These are phyloP conservation scores for Leucania comma DNA, from an alignment of 2,888 invertebrate species.

Conservation along the genomic window DNA sequence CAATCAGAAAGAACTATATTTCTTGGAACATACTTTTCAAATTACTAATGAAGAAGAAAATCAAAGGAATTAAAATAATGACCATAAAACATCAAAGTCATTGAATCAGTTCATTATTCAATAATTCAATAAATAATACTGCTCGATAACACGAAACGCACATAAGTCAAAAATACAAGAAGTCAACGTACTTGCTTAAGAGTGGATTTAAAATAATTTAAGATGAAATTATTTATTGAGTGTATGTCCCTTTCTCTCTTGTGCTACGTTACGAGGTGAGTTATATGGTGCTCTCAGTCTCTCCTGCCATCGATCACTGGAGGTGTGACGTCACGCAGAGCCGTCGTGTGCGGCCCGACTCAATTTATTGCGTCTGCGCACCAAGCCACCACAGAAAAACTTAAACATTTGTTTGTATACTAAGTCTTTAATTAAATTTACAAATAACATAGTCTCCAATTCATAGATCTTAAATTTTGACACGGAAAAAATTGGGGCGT, in stretches of 20 bases:
- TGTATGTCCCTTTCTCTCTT: slow-evolving; percentile 77
- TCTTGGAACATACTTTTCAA: not conserved
- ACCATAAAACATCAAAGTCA: slow-evolving; percentile 61
- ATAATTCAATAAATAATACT: slow-evolving; percentile 76
- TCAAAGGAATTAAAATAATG: slow-evolving; percentile 19
- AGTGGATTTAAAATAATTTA: slow-evolving; percentile 89
- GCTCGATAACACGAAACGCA: slow-evolving; percentile 77
- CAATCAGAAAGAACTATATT: not conserved
- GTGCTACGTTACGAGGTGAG: slow-evolving; percentile 65
- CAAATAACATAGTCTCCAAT: slow-evolving; percentile 44
- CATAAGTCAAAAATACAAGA: slow-evolving; percentile 87
- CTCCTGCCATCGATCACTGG: slow-evolving; percentile 87
- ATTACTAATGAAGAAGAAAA: slow-evolving; percentile 9
- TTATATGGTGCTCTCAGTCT: slow-evolving; percentile 79
- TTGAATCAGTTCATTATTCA: slow-evolving; percentile 73
- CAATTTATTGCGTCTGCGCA: slow-evolving; percentile 90
- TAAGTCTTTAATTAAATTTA: slow-evolving; percentile 69
- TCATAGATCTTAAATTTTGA: slow-evolving; percentile 19
- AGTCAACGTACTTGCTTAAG: slow-evolving; percentile 88
- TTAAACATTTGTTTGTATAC: slow-evolving; percentile 71
- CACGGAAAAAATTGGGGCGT: slow-evolving; percentile 6
- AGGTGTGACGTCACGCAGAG: slow-evolving; percentile 90
- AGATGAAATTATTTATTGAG: slow-evolving; percentile 86
- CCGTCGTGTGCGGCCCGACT: slow-evolving; percentile 90
- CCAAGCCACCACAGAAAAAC: slow-evolving; percentile 81